These are phyloP conservation scores for Dendrophyllia cribrosa DNA, from an alignment of 64 coral and sea anemone genomes.

Conservation along the genomic window DNA sequence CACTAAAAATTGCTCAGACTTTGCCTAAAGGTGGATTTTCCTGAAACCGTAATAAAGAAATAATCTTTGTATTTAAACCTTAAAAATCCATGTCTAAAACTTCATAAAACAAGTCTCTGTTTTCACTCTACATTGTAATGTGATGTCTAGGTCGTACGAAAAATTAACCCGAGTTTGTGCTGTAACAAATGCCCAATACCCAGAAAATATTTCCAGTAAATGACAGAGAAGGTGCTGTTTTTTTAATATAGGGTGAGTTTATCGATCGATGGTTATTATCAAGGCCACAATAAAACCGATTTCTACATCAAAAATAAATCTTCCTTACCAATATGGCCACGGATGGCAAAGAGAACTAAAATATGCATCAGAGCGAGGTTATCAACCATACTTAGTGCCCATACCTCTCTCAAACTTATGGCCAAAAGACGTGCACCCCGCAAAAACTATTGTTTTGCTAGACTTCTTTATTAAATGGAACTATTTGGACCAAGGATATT, in stretches of 20 bases:
- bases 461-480: neutral
- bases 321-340: conserved; percentile 99
- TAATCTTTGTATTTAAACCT: neutral
- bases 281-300: conserved; percentile 19
- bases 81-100: neutral
- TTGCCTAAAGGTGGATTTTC: no score
- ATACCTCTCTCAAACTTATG: neutral
- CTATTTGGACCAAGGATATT: no score
- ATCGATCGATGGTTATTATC: neutral
- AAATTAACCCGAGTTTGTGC: neutral
- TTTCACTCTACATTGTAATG: neutral
- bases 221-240: neutral
- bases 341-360: conserved; percentile 83
- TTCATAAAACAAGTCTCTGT: neutral
- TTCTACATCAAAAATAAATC: neutral
- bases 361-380: conserved; percentile 50
- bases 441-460: neutral
- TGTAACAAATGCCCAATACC: neutral
- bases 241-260: neutral
- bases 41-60: neutral
- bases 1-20: no score
- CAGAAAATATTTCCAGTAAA: neutral
- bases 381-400: conserved; percentile 6
- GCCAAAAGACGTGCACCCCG: no score
- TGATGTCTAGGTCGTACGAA: neutral